Evolutionary conservation across 2,113 vertebrate genomes (phyloP), one percentile per base, ranked within the genome.

Genomic region (Centrocercus urophasianus): DNA sequence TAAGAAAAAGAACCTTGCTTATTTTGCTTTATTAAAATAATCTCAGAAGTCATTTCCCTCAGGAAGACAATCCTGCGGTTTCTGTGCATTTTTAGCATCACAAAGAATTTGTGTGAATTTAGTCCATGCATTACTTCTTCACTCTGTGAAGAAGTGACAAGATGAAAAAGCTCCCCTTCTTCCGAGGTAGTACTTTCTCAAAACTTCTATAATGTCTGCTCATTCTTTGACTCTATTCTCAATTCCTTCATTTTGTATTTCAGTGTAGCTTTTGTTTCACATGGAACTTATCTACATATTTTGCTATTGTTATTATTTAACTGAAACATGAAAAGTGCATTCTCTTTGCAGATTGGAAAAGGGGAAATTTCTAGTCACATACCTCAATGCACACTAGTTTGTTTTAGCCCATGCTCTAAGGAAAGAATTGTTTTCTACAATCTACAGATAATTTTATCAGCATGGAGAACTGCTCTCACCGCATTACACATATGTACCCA

Each of bases 341-440:
- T 90, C 6, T 34, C 20, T 63, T 28, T 63, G 56, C 67, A 54
- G 47, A 72, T 40, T 32, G 40, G 59, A 75, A 20, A 10, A 72
- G 88, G 38, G 27, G 22, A 67, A 40, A 3, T 76, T 86, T 56
- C 56, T 25, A 61, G 47, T 11, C 6, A 3, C 2, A 0, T 21
- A 10, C 15, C 76, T 43, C 24, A n/a, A 1, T 0, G 2, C 4
- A 10, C 16, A 3, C 15, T 21, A 47, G 7, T 25, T n/a, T 34
- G 13, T 47, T 71, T 57, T 14, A 73, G n/a, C 65, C 34, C 9
- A 2, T 17, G n/a, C 43, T 28, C 91, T 70, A 42, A 27, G 86
- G 61, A 43, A 3, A 69, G 70, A 65, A 40, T 59, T 57, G n/a
- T 71, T 92, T 59, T 8, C 75, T 78, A 0, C 43, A 63, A 0